phyloP scores from a whole-genome alignment of 2,797 vertebrate species.

The Spondyliosoma cantharus region DNA sequence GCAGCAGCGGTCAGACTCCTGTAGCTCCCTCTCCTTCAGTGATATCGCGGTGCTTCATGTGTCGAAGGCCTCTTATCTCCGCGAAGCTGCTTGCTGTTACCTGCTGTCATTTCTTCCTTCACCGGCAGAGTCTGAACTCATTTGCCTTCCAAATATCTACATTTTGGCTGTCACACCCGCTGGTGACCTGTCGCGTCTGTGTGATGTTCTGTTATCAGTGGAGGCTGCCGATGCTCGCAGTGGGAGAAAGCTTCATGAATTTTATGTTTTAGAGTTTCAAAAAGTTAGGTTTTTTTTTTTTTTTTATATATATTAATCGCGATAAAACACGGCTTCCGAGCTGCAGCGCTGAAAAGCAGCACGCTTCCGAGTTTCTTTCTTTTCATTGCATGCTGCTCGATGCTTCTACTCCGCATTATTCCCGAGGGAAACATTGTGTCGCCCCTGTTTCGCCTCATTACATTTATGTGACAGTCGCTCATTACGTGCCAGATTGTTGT shows the following conservation, averaged over 20 bases:
- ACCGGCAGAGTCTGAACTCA: slow-evolving; percentile 8
- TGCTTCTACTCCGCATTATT: too few relatives aligned
- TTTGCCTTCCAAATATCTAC: slow-evolving; percentile 15
- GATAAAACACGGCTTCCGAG: background rate
- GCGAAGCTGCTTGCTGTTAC: slow-evolving; percentile 6
- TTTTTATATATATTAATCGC: background rate
- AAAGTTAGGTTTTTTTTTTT: background rate
- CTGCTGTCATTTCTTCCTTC: slow-evolving; percentile 10
- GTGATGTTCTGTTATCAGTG: background rate
- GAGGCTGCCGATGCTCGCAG: background rate
- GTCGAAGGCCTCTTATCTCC: slow-evolving; percentile 3
- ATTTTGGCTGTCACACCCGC: slow-evolving; percentile 7
- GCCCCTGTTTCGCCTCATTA: too few relatives aligned
- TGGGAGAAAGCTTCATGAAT: background rate
- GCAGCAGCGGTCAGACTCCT: background rate
- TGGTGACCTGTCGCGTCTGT: slow-evolving; percentile 1
- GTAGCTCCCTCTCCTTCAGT: background rate
- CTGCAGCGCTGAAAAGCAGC: too few relatives aligned
- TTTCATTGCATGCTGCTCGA: background rate
- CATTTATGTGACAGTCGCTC: background rate
- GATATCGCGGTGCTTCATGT: slow-evolving; percentile 1
- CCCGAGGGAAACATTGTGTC: too few relatives aligned
- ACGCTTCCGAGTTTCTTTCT: background rate
- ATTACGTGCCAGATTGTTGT: background rate
- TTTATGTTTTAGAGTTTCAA: background rate